Conservation (phyloP, 1,140 invertebrate genomes). For the Neuroterus valhalla region DNA sequence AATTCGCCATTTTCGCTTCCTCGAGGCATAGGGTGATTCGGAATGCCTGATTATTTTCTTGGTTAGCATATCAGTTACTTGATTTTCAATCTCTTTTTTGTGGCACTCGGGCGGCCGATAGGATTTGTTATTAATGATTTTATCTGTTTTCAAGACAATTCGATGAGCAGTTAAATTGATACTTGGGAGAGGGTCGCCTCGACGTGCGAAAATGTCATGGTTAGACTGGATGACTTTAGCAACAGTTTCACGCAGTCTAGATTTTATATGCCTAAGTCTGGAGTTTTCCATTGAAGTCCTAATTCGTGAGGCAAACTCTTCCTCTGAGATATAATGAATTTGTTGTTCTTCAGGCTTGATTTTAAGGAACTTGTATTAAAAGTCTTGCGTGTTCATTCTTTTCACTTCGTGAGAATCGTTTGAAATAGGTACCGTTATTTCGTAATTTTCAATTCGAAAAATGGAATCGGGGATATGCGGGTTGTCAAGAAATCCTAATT, state of each 20-base stretch:
- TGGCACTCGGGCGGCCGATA: too few relatives aligned
- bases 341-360: neutral
- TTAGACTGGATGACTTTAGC: neutral
- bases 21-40: neutral
- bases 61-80: neutral
- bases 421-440: neutral
- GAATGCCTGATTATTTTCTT: neutral
- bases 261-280: neutral
- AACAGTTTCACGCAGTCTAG: neutral
- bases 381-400: neutral
- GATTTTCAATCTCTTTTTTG: neutral
- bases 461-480: neutral
- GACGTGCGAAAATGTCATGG: too few relatives aligned
- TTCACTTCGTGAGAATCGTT: neutral
- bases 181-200: too few relatives aligned
- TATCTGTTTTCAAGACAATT: constrained; percentile 1
- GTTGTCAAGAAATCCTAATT: too few relatives aligned
- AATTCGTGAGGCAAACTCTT: too few relatives aligned
- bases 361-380: neutral
- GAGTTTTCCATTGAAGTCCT: neutral
- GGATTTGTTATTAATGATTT: too few relatives aligned
- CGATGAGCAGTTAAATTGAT: neutral
- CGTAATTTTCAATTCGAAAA: neutral
- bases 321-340: neutral
- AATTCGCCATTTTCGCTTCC: too few relatives aligned